Percentiles rank a stretch among this genome's conserved stretches.
Evolutionary conservation across 2,797 vertebrate species (phyloP).

Genomic region (Acestrorhynchus altus): DNA sequence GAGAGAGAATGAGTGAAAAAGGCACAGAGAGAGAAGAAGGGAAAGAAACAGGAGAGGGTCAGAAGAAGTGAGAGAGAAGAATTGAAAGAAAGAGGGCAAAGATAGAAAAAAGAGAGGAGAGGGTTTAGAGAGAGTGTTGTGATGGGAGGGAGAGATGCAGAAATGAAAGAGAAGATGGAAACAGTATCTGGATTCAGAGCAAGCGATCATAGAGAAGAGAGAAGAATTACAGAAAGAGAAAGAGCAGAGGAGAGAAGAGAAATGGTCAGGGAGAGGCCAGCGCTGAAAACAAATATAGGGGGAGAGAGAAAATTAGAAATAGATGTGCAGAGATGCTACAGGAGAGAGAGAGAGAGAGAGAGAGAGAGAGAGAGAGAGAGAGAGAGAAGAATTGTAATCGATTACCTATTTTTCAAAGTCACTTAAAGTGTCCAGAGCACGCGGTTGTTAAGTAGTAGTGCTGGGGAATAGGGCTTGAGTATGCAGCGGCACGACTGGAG

Average conservation of each 20-base stretch:
- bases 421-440: slow-evolving; percentile 87
- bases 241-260: slow-evolving; percentile 11
- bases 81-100: slow-evolving; percentile 10
- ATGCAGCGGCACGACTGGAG: slow-evolving; percentile 86
- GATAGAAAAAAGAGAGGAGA: background rate
- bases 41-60: slow-evolving; percentile 39
- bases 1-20: slow-evolving; percentile 28
- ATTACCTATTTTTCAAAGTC: slow-evolving; percentile 96
- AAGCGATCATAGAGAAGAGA: background rate
- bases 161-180: background rate
- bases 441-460: slow-evolving; percentile 81
- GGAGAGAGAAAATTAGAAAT: slow-evolving; percentile 59
- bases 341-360: slow-evolving; percentile 13
- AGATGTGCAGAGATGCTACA: slow-evolving; percentile 62
- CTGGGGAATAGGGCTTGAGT: slow-evolving; percentile 75
- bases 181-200: background rate
- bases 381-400: slow-evolving; percentile 85
- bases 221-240: slow-evolving; percentile 21
- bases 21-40: slow-evolving; percentile 29
- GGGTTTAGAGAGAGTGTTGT: background rate
- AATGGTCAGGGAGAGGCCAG: slow-evolving; percentile 12
- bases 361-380: slow-evolving; percentile 40
- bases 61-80: slow-evolving; percentile 21
- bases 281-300: slow-evolving; percentile 48
- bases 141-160: slow-evolving; percentile 5